Conservation (phyloP, 2,113 vertebrate genomes). For the Pogona vitticeps region DNA sequence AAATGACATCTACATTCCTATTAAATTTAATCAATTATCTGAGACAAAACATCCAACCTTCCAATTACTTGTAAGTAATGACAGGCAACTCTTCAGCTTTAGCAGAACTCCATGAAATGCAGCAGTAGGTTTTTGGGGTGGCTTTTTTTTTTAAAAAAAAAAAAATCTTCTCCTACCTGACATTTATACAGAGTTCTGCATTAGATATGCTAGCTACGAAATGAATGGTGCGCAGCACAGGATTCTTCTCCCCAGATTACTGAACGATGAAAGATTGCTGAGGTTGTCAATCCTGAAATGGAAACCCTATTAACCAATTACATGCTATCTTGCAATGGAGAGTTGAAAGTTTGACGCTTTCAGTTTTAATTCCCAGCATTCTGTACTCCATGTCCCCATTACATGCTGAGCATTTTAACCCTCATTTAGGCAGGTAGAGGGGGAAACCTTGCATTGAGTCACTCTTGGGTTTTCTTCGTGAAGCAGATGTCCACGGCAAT, state of each 20-base stretch:
- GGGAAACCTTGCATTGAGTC: too few species aligned
- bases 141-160: slow-evolving; percentile 1
- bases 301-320: slow-evolving; percentile 58
- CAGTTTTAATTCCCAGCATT: slow-evolving; percentile 41
- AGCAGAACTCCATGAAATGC: slow-evolving; percentile 6
- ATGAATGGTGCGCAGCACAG: slow-evolving; percentile 28
- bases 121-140: neutral
- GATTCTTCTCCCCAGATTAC: slow-evolving; percentile 45
- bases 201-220: slow-evolving; percentile 35
- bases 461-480: too few species aligned
- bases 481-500: too few species aligned
- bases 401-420: slow-evolving; percentile 17
- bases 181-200: slow-evolving; percentile 49
- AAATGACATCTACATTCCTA: slow-evolving; percentile 19
- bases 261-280: slow-evolving; percentile 35
- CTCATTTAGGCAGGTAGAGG: too few species aligned
- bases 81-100: slow-evolving; percentile 39
- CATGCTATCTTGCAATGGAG: slow-evolving; percentile 16
- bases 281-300: slow-evolving; percentile 36
- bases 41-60: neutral
- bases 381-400: neutral
- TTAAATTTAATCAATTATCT: slow-evolving; percentile 34
- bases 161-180: slow-evolving; percentile 22
- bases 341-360: slow-evolving; percentile 48
- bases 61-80: slow-evolving; percentile 37